These are phyloP conservation scores for Sebastes aleutianus DNA, from an alignment of 2,797 vertebrate genomes.

Conservation along the genomic window DNA sequence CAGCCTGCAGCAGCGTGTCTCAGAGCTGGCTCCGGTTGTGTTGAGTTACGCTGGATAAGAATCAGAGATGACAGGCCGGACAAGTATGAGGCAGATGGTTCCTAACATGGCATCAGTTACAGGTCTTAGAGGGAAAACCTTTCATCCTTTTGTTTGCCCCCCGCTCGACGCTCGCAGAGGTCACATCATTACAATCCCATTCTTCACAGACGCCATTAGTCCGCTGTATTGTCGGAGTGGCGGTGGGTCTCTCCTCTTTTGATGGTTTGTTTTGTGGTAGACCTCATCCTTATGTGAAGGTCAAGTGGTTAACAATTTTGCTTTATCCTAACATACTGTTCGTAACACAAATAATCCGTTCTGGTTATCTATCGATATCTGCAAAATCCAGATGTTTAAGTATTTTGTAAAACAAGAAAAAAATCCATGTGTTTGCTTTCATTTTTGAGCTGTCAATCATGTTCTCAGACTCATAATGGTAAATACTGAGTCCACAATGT, in stretches of 20 bases:
- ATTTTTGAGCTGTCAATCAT: conserved; percentile 24
- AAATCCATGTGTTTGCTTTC: conserved; percentile 13
- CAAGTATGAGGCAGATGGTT: conserved; percentile 92
- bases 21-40: conserved; percentile 86
- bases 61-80: conserved; percentile 91
- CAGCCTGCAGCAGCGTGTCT: conserved; percentile 85
- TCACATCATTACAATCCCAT: conserved; percentile 89
- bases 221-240: conserved; percentile 80
- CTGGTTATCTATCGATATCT: background rate
- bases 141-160: conserved; percentile 91
- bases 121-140: conserved; percentile 87
- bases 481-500: conserved; percentile 24
- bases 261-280: conserved; percentile 78
- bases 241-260: conserved; percentile 79
- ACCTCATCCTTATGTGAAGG: conserved; percentile 78
- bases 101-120: conserved; percentile 92
- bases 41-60: conserved; percentile 88
- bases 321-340: background rate
- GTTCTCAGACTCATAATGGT: conserved; percentile 1
- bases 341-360: background rate
- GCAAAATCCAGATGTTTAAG: conserved; percentile 14
- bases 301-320: conserved; percentile 61
- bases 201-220: conserved; percentile 85
- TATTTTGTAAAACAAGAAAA: conserved; percentile 9
- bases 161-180: conserved; percentile 61